phyloP scores from a whole-genome alignment of 2,888 invertebrate genomes.

The Heliconius ismenius region DNA sequence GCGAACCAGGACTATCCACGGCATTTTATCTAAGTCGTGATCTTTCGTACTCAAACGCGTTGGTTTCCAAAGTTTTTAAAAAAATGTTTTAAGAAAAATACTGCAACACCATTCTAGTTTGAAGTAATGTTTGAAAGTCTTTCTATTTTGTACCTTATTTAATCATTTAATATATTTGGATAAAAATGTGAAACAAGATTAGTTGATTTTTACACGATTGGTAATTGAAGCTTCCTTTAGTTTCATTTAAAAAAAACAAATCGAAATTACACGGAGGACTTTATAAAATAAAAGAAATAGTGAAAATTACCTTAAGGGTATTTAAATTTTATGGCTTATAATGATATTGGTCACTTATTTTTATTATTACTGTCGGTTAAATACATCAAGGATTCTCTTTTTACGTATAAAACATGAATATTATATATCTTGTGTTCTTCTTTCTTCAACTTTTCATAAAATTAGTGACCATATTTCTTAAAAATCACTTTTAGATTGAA shows the following conservation, averaged over 20 bases:
- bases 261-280: neutral
- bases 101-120: neutral
- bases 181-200: neutral
- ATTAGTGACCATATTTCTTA: too few relatives aligned
- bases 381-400: neutral
- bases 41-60: neutral
- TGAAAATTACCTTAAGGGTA: neutral
- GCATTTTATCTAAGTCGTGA: constrained; percentile 18
- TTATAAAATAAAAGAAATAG: neutral
- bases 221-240: neutral
- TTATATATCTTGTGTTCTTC: too few relatives aligned
- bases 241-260: neutral
- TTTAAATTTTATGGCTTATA: constrained; percentile 11
- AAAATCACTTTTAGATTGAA: too few relatives aligned
- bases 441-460: too few relatives aligned
- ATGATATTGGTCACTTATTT: constrained; percentile 6
- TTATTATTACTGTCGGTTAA: neutral
- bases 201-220: neutral
- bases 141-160: too few relatives aligned
- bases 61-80: neutral
- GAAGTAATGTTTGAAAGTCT: neutral
- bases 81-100: neutral
- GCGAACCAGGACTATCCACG: constrained; percentile 13
- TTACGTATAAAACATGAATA: neutral
- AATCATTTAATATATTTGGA: neutral